Percentiles rank a stretch among this genome's conserved stretches.
Conservation (phyloP, 2,113 vertebrate species). For the Paramormyrops kingsleyae region DNA sequence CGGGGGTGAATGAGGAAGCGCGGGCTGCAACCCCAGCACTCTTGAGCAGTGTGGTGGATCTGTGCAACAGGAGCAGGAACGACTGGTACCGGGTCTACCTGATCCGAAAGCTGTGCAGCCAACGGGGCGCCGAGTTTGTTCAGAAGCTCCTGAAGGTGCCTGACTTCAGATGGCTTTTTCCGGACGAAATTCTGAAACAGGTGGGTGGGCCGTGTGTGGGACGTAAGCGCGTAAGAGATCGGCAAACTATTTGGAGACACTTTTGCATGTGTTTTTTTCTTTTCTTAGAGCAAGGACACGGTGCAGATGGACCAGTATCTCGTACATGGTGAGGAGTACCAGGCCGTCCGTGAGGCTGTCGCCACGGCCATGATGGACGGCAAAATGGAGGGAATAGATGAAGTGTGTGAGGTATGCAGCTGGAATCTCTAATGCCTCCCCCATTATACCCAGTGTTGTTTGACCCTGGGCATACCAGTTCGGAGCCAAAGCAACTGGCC, state of each 20-base stretch:
- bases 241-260: neutral
- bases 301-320: slow-evolving; percentile 71
- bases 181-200: slow-evolving; percentile 61
- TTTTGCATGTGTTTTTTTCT: neutral
- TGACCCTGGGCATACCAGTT: neutral
- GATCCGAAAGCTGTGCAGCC: slow-evolving; percentile 69
- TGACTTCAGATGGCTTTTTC: slow-evolving; percentile 73
- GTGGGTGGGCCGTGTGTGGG: slow-evolving; percentile 41
- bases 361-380: slow-evolving; percentile 59
- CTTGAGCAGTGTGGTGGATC: slow-evolving; percentile 46
- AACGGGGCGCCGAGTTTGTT: slow-evolving; percentile 69
- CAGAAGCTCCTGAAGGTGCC: slow-evolving; percentile 56
- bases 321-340: slow-evolving; percentile 68
- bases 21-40: slow-evolving; percentile 32
- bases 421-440: neutral
- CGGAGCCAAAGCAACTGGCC: neutral
- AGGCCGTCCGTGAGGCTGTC: slow-evolving; percentile 67
- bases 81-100: slow-evolving; percentile 82
- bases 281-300: slow-evolving; percentile 38
- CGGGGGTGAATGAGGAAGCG: slow-evolving; percentile 23
- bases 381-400: slow-evolving; percentile 39
- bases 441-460: neutral
- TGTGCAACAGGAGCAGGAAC: slow-evolving; percentile 58
- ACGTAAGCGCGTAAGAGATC: neutral
- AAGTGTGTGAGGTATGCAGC: slow-evolving; percentile 61